phyloP scores from a whole-genome alignment of 2,888 invertebrate species.

The Lissonota sp. region DNA sequence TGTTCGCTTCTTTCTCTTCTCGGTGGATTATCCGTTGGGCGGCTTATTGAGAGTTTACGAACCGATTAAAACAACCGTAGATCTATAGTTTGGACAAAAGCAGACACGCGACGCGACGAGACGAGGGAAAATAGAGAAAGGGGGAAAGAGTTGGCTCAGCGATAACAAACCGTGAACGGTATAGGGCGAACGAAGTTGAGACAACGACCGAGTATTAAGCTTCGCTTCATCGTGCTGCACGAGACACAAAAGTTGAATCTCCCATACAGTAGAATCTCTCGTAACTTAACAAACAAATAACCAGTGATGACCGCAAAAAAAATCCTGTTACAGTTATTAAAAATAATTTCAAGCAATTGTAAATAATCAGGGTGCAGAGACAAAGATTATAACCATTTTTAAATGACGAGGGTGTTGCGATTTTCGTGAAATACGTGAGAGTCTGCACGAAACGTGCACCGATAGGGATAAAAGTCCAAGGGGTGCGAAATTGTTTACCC shows the following conservation, averaged over 20 bases:
- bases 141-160: conserved; percentile 1
- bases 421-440: too few species aligned
- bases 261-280: conserved; percentile 32
- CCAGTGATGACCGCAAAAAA: neutral
- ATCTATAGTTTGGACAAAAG: conserved; percentile 38
- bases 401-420: too few species aligned
- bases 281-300: neutral
- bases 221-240: conserved; percentile 33
- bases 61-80: conserved; percentile 59
- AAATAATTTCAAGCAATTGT: neutral
- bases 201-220: too few species aligned
- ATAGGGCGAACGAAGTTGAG: conserved; percentile 44
- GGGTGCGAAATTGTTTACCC: conserved; percentile 64
- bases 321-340: neutral
- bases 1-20: neutral
- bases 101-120: conserved; percentile 18
- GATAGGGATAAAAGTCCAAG: conserved; percentile 51
- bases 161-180: conserved; percentile 31
- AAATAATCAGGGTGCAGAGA: neutral
- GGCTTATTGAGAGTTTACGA: conserved; percentile 57
- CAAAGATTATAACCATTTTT: neutral
- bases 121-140: neutral
- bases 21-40: conserved; percentile 22
- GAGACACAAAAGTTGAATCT: neutral
- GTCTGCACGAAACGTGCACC: conserved; percentile 29